phyloP scores from a whole-genome alignment of 1,140 invertebrate genomes.

The Mamestra configurata region DNA sequence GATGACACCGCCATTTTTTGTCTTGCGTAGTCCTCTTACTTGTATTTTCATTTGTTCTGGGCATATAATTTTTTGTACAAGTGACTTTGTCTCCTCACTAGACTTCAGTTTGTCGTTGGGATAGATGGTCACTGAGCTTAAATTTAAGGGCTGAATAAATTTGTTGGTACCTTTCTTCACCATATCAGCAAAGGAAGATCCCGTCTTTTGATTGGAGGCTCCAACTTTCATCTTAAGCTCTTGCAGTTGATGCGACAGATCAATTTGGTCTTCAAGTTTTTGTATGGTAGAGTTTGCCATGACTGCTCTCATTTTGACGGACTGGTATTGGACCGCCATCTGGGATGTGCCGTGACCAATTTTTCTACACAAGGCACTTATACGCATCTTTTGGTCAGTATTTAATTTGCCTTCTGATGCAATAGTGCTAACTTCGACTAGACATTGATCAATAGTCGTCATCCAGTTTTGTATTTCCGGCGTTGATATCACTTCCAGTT shows the following conservation, averaged over 20 bases:
- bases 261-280: not conserved
- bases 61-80: not conserved
- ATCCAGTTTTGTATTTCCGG: not conserved
- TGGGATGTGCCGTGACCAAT: not conserved
- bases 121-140: not conserved
- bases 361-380: not conserved
- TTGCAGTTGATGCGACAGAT: not conserved
- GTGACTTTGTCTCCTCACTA: not conserved
- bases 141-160: not conserved
- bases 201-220: not conserved
- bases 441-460: not conserved
- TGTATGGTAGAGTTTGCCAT: not conserved
- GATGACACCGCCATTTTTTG: not conserved
- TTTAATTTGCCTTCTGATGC: not conserved
- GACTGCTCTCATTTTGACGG: not conserved
- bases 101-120: not conserved
- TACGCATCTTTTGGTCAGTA: not conserved
- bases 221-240: not conserved
- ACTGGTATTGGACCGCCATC: not conserved
- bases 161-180: not conserved
- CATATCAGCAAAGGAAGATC: conserved; percentile 6
- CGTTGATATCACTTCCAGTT: not conserved
- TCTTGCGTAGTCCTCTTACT: not conserved
- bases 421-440: not conserved
- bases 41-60: not conserved